These are phyloP conservation scores for zebrafish (Danio rerio) DNA, from an alignment of 2,113 vertebrate species.

Conservation along the genomic window DNA sequence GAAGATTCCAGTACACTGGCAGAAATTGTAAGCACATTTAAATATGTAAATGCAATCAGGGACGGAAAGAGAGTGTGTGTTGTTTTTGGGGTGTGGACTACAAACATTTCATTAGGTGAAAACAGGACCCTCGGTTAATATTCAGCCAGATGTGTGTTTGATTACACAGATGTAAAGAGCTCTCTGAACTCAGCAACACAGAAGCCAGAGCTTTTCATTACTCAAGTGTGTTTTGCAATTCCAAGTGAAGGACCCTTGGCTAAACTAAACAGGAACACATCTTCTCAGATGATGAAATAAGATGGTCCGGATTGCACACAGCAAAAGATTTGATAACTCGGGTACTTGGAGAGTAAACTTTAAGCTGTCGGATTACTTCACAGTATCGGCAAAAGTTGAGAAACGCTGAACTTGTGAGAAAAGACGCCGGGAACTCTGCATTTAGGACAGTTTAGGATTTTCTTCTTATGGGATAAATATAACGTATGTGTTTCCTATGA, in stretches of 20 bases:
- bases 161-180: constrained; percentile 32
- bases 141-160: constrained; percentile 33
- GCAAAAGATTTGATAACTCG: background rate
- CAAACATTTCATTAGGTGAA: constrained; percentile 21
- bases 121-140: constrained; percentile 20
- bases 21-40: background rate
- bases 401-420: constrained; percentile 10
- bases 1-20: background rate
- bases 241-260: constrained; percentile 26
- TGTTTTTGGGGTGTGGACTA: constrained; percentile 1
- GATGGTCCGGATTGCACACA: background rate
- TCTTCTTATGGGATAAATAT: too few species aligned
- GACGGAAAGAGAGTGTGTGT: background rate
- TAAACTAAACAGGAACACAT: constrained; percentile 7
- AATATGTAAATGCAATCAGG: constrained; percentile 13
- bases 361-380: background rate
- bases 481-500: too few species aligned
- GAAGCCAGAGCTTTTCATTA: constrained; percentile 13
- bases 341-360: background rate
- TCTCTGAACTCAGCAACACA: constrained; percentile 12
- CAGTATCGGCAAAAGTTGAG: background rate
- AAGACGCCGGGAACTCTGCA: background rate
- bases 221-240: constrained; percentile 37
- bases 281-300: constrained; percentile 32
- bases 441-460: background rate